Evolutionary conservation across 1,140 invertebrate genomes (phyloP), one percentile per base, ranked within the genome.

Genomic region (Eumeta japonica): DNA sequence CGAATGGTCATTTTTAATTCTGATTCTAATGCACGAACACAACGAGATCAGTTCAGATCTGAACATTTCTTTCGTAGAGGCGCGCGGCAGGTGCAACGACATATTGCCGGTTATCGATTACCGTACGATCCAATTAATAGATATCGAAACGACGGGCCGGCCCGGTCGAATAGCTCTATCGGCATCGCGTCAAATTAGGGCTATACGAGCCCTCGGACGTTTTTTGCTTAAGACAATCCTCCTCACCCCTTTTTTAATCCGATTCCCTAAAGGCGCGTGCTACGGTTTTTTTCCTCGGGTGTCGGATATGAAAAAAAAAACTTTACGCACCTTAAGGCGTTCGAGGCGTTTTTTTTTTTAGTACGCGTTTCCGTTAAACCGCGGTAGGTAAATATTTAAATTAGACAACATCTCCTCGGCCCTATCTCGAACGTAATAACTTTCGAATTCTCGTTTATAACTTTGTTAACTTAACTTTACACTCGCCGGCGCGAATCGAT

Each of bases 121-220:
- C 60, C 55, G 55, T 64, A 62, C 55, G 64, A 73, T 67, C 68
- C 66, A 71, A 73, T 73, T 73, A 73, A 68, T 62, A 50, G 68
- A 67, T 71, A 73, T 58, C 46, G 61, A 67, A 65, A 67, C 64
- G 65, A 68, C 66, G 58, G 58, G 14, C 35, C 55, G 51, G 55
- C 60, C 54, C 42, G 52, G 39, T 52, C 56, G 57, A 67, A 73
- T 65, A 67, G 64, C 64, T 73, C 58, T 71, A 73, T 73, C 68
- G 65, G 55, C 50, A 53, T 58, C 58, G 44, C 46, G 35, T 56
- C 48, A 60, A 62, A 64, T 64, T 64, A 64, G 64, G 56, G 68
- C 65, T 73, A 65, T 67, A 53, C 46, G 55, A 60, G 59, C 50
- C n/a, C n/a, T 45, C 45, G 28, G 19, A 15, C 34, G 43, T 59